Evolutionary conservation across 1,140 invertebrate species (phyloP).

Genomic region (Meloidogyne chitwoodi): DNA sequence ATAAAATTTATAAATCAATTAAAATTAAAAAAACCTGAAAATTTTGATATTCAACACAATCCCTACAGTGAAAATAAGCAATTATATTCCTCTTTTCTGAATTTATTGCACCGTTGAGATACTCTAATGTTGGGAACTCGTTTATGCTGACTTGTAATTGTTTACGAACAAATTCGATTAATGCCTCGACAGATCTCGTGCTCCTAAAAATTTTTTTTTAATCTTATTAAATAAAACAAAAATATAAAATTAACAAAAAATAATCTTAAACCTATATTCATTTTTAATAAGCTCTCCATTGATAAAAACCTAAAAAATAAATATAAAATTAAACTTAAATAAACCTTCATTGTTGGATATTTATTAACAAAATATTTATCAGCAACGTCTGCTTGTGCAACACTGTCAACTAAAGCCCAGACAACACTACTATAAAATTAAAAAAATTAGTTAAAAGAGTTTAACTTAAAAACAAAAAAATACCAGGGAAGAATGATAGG

Average conservation of each 20-base stretch:
- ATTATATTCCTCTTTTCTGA: slow-evolving; percentile 52
- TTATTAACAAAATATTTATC: slow-evolving; percentile 90
- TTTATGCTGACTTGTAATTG: slow-evolving; percentile 54
- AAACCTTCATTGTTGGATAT: slow-evolving; percentile 86
- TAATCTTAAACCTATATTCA: slow-evolving; percentile 51
- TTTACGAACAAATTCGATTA: slow-evolving; percentile 53
- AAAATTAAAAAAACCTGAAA: slow-evolving; percentile 40
- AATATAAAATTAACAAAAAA: neutral
- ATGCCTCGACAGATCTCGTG: slow-evolving; percentile 56
- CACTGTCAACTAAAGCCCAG: slow-evolving; percentile 88
- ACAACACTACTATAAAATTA: slow-evolving; percentile 15
- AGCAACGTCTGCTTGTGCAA: slow-evolving; percentile 80
- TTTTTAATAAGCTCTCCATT: slow-evolving; percentile 58
- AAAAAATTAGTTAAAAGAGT: neutral
- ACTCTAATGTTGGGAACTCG: slow-evolving; percentile 45
- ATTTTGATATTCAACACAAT: slow-evolving; percentile 53
- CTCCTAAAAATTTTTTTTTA: slow-evolving; percentile 38
- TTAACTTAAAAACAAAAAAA: neutral
- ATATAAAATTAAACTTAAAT: slow-evolving; percentile 77
- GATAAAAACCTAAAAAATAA: slow-evolving; percentile 52
- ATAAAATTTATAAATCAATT: neutral
- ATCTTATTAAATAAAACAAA: too few relatives aligned
- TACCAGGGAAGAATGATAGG: neutral
- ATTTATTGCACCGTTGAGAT: slow-evolving; percentile 43
- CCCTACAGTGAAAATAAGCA: slow-evolving; percentile 49